phyloP scores from a whole-genome alignment of 2,797 vertebrate genomes.

The Sebastiscus tertius region DNA sequence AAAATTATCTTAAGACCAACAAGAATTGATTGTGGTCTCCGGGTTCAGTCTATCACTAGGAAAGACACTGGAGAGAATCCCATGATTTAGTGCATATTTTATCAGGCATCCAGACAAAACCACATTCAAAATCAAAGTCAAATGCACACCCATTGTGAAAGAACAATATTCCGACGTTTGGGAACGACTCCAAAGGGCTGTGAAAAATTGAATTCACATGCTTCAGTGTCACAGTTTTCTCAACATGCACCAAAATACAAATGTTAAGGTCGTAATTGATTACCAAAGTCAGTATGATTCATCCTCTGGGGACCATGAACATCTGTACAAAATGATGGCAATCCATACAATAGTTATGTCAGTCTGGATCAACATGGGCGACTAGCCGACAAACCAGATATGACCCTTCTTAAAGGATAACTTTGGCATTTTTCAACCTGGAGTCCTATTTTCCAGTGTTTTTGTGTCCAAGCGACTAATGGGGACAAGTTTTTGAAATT shows the following conservation, averaged over 20 bases:
- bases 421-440: too few species aligned
- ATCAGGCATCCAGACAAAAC: constrained; percentile 52
- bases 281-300: background rate
- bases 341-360: background rate
- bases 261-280: background rate
- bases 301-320: background rate
- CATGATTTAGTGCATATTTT: constrained; percentile 43
- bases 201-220: constrained; percentile 5
- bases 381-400: background rate
- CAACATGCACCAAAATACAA: background rate
- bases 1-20: constrained; percentile 34
- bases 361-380: background rate
- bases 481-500: too few species aligned
- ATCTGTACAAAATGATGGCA: background rate
- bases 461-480: too few species aligned
- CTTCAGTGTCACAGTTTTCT: background rate
- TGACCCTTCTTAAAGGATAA: background rate
- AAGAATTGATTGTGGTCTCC: constrained; percentile 39
- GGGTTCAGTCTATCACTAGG: constrained; percentile 33
- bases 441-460: too few species aligned
- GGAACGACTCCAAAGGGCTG: constrained; percentile 10
- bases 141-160: constrained; percentile 40
- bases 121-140: constrained; percentile 55
- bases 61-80: constrained; percentile 34
- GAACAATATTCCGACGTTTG: constrained; percentile 22